phyloP scores from a whole-genome alignment of 2,888 invertebrate species.

The Drosophila yooni region DNA sequence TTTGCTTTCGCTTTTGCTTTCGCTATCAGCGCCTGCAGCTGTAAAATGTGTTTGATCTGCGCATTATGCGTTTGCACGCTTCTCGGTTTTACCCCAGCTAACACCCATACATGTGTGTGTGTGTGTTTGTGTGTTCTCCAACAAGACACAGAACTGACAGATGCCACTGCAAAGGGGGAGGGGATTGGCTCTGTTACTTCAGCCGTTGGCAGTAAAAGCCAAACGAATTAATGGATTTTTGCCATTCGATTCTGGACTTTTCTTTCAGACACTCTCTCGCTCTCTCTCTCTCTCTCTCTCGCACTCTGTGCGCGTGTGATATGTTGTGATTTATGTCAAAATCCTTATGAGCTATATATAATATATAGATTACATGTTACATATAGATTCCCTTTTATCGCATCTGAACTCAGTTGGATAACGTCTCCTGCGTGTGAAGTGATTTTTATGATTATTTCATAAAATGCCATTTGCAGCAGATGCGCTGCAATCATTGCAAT shows the following conservation, averaged over 20 bases:
- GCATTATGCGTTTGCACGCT: constrained; percentile 57
- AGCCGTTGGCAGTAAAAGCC: constrained; percentile 28
- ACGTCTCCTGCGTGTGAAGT: constrained; percentile 24
- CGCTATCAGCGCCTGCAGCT: constrained; percentile 49
- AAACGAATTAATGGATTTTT: constrained; percentile 56
- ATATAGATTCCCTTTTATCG: constrained; percentile 11
- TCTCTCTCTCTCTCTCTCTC: not conserved
- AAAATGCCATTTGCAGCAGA: constrained; percentile 10
- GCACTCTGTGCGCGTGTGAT: not conserved
- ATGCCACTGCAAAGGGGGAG: not conserved
- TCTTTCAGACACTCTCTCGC: not conserved
- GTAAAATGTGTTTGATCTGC: constrained; percentile 57
- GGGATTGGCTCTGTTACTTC: constrained; percentile 15
- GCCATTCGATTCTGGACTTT: constrained; percentile 31
- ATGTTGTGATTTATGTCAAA: constrained; percentile 31
- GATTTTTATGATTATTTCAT: constrained; percentile 32
- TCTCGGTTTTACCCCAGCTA: constrained; percentile 14
- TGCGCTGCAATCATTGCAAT: constrained; percentile 11
- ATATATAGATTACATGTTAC: not conserved
- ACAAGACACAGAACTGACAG: not conserved
- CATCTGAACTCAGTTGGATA: not conserved
- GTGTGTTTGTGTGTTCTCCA: not conserved
- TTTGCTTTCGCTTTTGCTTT: not conserved
- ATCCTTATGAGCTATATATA: not conserved
- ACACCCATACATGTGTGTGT: constrained; percentile 2